These are phyloP conservation scores for Elgaria multicarinata DNA, from an alignment of 2,113 vertebrate species.

Conservation along the genomic window DNA sequence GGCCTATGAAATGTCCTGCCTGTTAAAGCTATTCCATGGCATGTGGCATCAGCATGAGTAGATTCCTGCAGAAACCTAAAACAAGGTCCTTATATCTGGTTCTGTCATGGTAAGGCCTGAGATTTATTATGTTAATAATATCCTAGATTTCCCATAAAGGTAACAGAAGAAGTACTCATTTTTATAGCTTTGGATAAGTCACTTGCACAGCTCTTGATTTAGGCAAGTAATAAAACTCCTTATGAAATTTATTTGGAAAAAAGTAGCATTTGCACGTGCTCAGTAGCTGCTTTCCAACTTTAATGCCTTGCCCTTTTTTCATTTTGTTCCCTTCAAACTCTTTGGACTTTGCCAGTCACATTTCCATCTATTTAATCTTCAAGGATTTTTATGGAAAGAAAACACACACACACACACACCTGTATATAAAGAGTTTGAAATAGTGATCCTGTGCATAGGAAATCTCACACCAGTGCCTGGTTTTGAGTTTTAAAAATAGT, in stretches of 20 bases:
- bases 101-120: slow-evolving; percentile 6
- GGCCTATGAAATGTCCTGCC: background rate
- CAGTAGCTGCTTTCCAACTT: background rate
- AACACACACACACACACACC: background rate
- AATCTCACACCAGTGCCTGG: background rate
- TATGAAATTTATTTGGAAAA: slow-evolving; percentile 12
- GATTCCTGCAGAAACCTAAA: slow-evolving; percentile 1
- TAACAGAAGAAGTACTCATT: slow-evolving; percentile 21
- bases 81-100: background rate
- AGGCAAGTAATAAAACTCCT: slow-evolving; percentile 54
- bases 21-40: slow-evolving; percentile 20
- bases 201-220: slow-evolving; percentile 27
- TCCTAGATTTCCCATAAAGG: slow-evolving; percentile 31
- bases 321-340: slow-evolving; percentile 42
- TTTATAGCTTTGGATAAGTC: slow-evolving; percentile 37
- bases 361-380: slow-evolving; percentile 30
- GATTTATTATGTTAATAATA: slow-evolving; percentile 50
- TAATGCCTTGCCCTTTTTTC: slow-evolving; percentile 25
- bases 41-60: background rate
- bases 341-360: slow-evolving; percentile 37
- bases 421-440: slow-evolving; percentile 35
- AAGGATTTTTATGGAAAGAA: background rate
- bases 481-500: background rate
- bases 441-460: background rate
- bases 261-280: background rate